Conservation (phyloP, 2,113 vertebrate genomes). For the Pteronura brasiliensis region DNA sequence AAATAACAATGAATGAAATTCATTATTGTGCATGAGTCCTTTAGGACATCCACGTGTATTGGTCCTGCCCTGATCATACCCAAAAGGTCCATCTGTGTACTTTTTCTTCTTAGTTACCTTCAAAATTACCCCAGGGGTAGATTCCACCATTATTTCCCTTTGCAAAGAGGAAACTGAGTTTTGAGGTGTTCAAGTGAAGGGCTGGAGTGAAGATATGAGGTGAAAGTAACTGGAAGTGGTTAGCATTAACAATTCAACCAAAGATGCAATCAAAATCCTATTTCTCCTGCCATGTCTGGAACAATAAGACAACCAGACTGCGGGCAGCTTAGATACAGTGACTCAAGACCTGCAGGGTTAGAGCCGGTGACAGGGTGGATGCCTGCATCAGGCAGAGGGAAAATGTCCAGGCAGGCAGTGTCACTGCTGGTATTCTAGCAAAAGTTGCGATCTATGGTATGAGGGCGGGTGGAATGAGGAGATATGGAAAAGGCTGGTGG, state of each 20-base stretch:
- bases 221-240: neutral
- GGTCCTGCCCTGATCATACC: neutral
- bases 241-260: neutral
- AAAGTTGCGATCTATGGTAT: neutral
- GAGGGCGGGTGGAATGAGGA: neutral
- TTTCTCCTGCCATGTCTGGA: neutral
- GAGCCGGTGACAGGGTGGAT: neutral
- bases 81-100: neutral
- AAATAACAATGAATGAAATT: neutral
- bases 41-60: neutral
- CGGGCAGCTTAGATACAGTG: neutral
- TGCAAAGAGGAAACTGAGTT: neutral
- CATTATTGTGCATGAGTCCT: neutral
- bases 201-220: neutral
- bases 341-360: neutral
- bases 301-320: constrained; percentile 7
- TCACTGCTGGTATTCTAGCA: neutral
- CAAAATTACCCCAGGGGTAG: neutral
- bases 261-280: neutral
- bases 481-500: neutral
- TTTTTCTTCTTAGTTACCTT: neutral
- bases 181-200: neutral
- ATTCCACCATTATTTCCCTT: neutral
- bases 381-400: neutral
- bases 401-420: neutral